Percentiles rank a stretch among this genome's conserved stretches.
phyloP scores from a whole-genome alignment of 30 jellyfish, hydroid and myxozoan species.

The Mastigias papua region DNA sequence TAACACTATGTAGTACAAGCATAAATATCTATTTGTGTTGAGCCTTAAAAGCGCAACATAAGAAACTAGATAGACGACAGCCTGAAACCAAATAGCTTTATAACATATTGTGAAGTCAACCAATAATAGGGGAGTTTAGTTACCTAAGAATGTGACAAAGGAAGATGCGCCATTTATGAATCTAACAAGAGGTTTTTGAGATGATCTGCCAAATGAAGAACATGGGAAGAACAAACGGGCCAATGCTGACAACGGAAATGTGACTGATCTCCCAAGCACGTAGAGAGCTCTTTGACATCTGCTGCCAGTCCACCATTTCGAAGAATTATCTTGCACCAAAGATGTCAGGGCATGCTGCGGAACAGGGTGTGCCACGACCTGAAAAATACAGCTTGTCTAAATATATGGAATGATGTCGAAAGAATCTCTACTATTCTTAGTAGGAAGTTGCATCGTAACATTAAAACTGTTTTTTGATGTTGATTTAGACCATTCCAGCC shows the following conservation, averaged over 20 bases:
- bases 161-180: slow-evolving; percentile 93
- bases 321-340: slow-evolving; percentile 71
- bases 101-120: no score
- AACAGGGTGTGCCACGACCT: slow-evolving; percentile 93
- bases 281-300: slow-evolving; percentile 33
- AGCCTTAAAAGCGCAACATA: no score
- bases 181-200: slow-evolving; percentile 73
- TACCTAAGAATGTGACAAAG: slow-evolving; percentile 80
- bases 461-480: no score
- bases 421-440: no score
- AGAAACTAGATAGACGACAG: no score
- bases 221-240: slow-evolving; percentile 71
- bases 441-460: no score
- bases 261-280: slow-evolving; percentile 42
- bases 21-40: no score
- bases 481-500: no score
- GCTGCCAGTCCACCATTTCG: slow-evolving; percentile 78
- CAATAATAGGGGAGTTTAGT: slow-evolving; percentile 6
- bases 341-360: slow-evolving; percentile 86
- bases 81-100: no score
- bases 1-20: no score
- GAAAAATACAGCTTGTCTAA: no score
- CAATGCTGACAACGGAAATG: slow-evolving; percentile 80
- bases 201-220: slow-evolving; percentile 59
- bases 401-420: no score